Evolutionary conservation across 2,888 invertebrate genomes (phyloP), one percentile per base, ranked within the genome.

Genomic region (Chrysolina americana): DNA sequence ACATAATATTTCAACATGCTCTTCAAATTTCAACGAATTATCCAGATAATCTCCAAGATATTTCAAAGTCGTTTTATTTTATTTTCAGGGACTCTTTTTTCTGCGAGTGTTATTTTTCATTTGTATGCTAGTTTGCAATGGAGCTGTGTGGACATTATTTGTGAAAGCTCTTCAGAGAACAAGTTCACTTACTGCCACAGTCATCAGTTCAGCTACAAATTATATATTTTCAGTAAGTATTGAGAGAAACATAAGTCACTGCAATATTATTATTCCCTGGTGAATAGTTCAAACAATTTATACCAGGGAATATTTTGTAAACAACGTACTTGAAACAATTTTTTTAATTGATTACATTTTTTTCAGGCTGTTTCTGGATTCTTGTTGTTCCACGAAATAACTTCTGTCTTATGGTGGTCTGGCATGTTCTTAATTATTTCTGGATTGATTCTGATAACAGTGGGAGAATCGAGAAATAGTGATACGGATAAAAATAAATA

Each of bases 321-420:
- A 28, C 2, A 28, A 28, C 28, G 28, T 5, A 5, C 28, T 36
- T 36, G 36, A 36, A 36, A 36, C 36, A 36, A 36, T 36, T 36
- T 8, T 36, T 36, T 6, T 36, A 19, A 73, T 41, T 75, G 19
- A 68, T 64, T 62, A 72, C 48, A 41, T 66, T 65, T 62, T 81
- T 88, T 88, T 48, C 88, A 96, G 96, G 95, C 95, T 59, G 73
- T 94, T 48, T 88, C 93, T 71, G 96, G 96, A 5, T 89, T 91
- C 69, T 74, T 92, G 9, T 81, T 95, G 56, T 96, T 95, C 87
- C 89, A 90, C 21, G 96, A 96, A 87, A 88, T 90, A 0, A 91
- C 94, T 0, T 91, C 94, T 0, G 65, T 92, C 8, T 85, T 90
- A 47, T 95, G 95, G 92, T 94, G 94, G 92, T 81, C 90, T 11